These are phyloP conservation scores for Riptortus pedestris DNA, from an alignment of 1,140 invertebrate species.

Conservation along the genomic window DNA sequence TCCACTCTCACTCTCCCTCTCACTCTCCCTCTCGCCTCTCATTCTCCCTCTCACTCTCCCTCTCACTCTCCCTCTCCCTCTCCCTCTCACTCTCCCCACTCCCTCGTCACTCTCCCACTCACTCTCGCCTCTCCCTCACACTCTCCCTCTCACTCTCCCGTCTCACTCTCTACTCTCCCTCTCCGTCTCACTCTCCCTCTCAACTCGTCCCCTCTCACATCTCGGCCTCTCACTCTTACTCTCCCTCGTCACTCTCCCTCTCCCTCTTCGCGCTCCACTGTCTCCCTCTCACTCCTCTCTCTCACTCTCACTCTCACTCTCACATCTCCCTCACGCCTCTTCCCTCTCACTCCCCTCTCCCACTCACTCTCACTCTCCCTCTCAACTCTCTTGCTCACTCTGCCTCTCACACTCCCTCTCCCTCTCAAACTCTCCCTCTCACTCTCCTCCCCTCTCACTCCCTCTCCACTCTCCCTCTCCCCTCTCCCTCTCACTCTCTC, in stretches of 20 bases:
- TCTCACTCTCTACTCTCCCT: background rate
- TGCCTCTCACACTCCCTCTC: background rate
- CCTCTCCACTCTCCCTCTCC: background rate
- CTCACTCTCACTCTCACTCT: background rate
- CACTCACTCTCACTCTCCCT: background rate
- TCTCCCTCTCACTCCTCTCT: background rate
- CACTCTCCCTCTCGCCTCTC: background rate
- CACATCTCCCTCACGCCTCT: background rate
- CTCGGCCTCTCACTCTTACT: background rate
- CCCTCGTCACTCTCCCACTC: background rate
- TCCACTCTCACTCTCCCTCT: background rate
- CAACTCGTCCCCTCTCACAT: background rate
- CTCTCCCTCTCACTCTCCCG: background rate
- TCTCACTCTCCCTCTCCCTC: background rate
- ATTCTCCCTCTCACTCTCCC: background rate
- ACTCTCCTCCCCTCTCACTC: background rate
- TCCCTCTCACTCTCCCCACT: background rate
- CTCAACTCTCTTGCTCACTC: background rate
- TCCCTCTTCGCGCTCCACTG: background rate
- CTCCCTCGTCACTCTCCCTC: background rate
- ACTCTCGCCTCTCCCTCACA: background rate
- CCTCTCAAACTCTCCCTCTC: background rate
- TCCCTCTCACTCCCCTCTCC: background rate
- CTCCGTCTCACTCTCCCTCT: constrained; percentile 2
- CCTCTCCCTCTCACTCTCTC: background rate